phyloP scores from a whole-genome alignment of 2,888 invertebrate species.

The Nomada ruficornis region DNA sequence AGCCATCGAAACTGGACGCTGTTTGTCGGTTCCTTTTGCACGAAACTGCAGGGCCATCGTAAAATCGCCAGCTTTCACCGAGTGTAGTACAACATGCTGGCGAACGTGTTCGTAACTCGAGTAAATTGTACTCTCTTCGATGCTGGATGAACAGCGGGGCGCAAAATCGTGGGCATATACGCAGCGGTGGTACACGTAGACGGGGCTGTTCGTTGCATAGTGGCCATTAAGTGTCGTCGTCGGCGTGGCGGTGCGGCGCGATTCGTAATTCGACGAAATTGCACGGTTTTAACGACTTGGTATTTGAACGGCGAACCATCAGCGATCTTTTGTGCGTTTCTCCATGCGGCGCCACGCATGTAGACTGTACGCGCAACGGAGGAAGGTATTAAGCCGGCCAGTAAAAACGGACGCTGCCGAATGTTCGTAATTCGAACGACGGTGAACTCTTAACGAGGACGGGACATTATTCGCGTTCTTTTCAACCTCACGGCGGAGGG shows the following conservation, averaged over 20 bases:
- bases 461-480: conserved; percentile 21
- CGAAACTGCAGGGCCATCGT: conserved; percentile 46
- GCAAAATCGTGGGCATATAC: conserved; percentile 35
- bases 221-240: conserved; percentile 59
- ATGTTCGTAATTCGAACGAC: conserved; percentile 70
- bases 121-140: conserved; percentile 60
- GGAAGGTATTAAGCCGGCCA: conserved; percentile 47
- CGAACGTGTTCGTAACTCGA: conserved; percentile 55
- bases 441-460: conserved; percentile 69
- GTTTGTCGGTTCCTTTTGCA: conserved; percentile 10
- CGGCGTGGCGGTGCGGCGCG: conserved; percentile 41
- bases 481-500: not conserved
- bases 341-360: conserved; percentile 15
- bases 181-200: not conserved
- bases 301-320: conserved; percentile 58
- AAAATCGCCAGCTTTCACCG: conserved; percentile 67
- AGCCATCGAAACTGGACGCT: too few species aligned
- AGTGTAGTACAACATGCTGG: conserved; percentile 29
- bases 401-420: conserved; percentile 61
- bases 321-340: conserved; percentile 46
- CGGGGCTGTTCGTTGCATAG: not conserved
- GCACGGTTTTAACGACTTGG: conserved; percentile 64
- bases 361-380: conserved; percentile 4
- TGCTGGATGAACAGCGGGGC: conserved; percentile 20
- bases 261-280: conserved; percentile 70